Percentiles rank a stretch among this genome's conserved stretches.
Evolutionary conservation across 53 echinoderm and acorn worm genomes (phyloP).

Genomic region (Glandiceps talaboti): DNA sequence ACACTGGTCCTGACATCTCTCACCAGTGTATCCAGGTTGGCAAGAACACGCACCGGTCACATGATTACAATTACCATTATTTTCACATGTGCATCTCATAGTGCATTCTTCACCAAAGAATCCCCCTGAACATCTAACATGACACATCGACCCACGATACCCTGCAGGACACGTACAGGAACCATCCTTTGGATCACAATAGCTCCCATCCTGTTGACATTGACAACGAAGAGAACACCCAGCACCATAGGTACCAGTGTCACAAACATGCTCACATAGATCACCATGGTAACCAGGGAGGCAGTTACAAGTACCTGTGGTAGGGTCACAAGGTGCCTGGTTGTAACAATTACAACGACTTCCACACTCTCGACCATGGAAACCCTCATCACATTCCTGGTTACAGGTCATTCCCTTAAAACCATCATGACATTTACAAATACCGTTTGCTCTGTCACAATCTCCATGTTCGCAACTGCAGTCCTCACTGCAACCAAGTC

Average conservation of each 20-base stretch:
- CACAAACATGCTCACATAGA: neutral
- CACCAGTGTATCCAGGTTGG: slow-evolving; percentile 33
- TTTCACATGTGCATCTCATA: slow-evolving; percentile 30
- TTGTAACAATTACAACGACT: neutral
- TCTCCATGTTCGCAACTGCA: neutral
- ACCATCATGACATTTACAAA: neutral
- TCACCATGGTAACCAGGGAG: neutral
- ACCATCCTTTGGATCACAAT: slow-evolving; percentile 31
- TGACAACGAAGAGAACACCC: slow-evolving; percentile 26
- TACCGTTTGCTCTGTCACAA: neutral
- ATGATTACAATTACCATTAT: slow-evolving; percentile 40
- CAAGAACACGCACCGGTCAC: slow-evolving; percentile 40
- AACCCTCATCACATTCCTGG: neutral
- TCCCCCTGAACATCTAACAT: slow-evolving; percentile 11
- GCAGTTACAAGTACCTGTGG: neutral
- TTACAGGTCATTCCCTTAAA: neutral
- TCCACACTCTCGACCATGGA: neutral
- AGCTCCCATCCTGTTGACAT: slow-evolving; percentile 26
- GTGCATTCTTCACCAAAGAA: slow-evolving; percentile 29
- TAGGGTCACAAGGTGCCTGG: neutral
- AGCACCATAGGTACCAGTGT: neutral
- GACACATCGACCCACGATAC: slow-evolving; percentile 31
- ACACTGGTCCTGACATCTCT: slow-evolving; percentile 27
- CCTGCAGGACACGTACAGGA: slow-evolving; percentile 37
- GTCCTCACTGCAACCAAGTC: neutral